Evolutionary conservation across 1,140 invertebrate genomes (phyloP), one percentile per base, ranked within the genome.

Genomic region (Lucilia cuprina): DNA sequence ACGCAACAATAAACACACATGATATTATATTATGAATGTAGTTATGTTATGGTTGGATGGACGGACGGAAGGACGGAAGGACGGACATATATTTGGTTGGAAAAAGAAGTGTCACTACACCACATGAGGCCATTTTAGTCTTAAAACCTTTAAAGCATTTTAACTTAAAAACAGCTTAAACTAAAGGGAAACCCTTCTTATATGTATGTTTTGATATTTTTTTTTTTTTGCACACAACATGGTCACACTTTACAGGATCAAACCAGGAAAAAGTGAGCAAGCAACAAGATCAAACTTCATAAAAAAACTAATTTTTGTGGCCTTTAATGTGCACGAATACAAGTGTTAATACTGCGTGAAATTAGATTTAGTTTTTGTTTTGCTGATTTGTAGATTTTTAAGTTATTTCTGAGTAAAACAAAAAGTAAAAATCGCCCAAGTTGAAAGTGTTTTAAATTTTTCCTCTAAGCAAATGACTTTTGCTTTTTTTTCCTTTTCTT

Each of bases 291-390:
- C 74, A 41, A 8, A 17, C 41, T 41, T 41, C 41, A 41, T 41
- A 41, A 41, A 41, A 41, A n/a, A n/a, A n/a, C n/a, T n/a, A n/a
- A 30, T 30, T 41, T 41, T 41, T 41, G 41, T 41, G 10, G 41
- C 1, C 41, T 41, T 2, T 5, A 41, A 41, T 7, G 7, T 77
- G 70, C 19, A 25, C 2, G 5, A 10, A 25, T 21, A 25, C 86
- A 87, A 88, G 88, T 87, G 89, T 90, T 90, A 90, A 90, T 90
- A 86, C 89, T 88, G 89, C 89, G 88, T 90, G 89, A 90, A 90
- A 90, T 90, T 90, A 90, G 89, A 90, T 90, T 90, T 90, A 88
- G 87, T 86, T 83, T 87, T 86, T 88, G 84, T 83, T 83, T 82
- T 50, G 34, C 25, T 30, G 25, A 30, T 30, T 30, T 30, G 25